These are phyloP conservation scores for Caloenas nicobarica DNA, from an alignment of 2,113 vertebrate species.

Conservation along the genomic window DNA sequence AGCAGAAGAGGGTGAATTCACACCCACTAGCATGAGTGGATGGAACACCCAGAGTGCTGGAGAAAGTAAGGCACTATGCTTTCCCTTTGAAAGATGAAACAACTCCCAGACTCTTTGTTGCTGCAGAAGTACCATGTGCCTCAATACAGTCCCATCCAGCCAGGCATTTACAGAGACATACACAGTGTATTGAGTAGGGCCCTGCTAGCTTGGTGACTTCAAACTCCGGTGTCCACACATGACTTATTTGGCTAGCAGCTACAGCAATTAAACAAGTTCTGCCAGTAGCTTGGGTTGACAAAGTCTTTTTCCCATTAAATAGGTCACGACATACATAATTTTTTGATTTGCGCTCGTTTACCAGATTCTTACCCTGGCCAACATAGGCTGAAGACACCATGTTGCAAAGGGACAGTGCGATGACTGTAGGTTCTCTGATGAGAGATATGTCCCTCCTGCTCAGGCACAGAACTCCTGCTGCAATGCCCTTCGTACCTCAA, in stretches of 20 bases:
- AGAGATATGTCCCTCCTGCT: not conserved
- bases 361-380: not conserved
- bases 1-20: not conserved
- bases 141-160: not conserved
- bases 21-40: no score
- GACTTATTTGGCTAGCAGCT: conserved; percentile 3
- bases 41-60: accelerated
- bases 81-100: not conserved
- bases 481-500: not conserved
- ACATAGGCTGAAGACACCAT: not conserved
- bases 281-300: not conserved
- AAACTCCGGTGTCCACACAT: not conserved
- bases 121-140: not conserved
- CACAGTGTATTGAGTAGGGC: not conserved
- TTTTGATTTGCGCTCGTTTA: conserved; percentile 16
- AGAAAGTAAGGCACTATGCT: not conserved
- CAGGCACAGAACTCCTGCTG: not conserved
- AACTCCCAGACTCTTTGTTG: not conserved
- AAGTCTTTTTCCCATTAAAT: not conserved
- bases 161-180: not conserved
- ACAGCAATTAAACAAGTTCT: conserved; percentile 9
- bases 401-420: not conserved
- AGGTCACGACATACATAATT: not conserved
- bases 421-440: not conserved
- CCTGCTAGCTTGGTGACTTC: not conserved